A percentile compares a stretch with the other conserved stretches of the same genome.
Conservation (phyloP, 2,797 vertebrate species). For the Sebastolobus alascanus region DNA sequence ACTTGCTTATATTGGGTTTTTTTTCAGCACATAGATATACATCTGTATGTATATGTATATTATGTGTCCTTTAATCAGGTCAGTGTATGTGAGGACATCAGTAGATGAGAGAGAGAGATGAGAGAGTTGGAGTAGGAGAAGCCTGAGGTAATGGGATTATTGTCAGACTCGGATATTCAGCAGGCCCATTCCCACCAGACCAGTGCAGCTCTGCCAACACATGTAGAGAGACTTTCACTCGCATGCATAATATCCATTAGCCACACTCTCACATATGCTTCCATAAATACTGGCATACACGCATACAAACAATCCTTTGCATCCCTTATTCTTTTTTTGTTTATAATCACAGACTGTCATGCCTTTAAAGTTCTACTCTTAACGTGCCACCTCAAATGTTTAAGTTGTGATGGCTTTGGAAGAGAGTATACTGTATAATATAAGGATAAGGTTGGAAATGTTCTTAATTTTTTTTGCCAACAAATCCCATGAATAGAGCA, state of each 20-base stretch:
- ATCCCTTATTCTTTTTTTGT: conserved; percentile 17
- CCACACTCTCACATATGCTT: conserved; percentile 30
- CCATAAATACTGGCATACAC: conserved; percentile 27
- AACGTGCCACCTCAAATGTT: background rate
- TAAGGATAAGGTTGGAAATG: background rate
- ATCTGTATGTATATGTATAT: background rate
- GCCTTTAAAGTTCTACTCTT: background rate
- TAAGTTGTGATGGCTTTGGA: background rate
- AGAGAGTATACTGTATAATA: background rate
- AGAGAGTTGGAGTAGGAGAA: conserved; percentile 29
- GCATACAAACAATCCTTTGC: conserved; percentile 1
- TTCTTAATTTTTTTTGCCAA: background rate
- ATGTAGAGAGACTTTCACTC: conserved; percentile 38
- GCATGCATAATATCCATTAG: conserved; percentile 42
- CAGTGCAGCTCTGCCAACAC: conserved; percentile 34
- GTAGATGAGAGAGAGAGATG: conserved; percentile 12
- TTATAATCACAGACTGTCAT: conserved; percentile 16
- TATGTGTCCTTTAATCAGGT: conserved; percentile 19
- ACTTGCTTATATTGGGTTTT: background rate
- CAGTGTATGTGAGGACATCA: conserved; percentile 19
- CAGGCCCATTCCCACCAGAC: conserved; percentile 34
- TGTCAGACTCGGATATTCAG: conserved; percentile 42
- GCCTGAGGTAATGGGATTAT: conserved; percentile 55
- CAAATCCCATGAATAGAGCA: conserved; percentile 6
- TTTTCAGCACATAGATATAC: background rate